These are phyloP conservation scores for Mobula hypostoma DNA, from an alignment of 2,113 vertebrate genomes.

Conservation along the genomic window DNA sequence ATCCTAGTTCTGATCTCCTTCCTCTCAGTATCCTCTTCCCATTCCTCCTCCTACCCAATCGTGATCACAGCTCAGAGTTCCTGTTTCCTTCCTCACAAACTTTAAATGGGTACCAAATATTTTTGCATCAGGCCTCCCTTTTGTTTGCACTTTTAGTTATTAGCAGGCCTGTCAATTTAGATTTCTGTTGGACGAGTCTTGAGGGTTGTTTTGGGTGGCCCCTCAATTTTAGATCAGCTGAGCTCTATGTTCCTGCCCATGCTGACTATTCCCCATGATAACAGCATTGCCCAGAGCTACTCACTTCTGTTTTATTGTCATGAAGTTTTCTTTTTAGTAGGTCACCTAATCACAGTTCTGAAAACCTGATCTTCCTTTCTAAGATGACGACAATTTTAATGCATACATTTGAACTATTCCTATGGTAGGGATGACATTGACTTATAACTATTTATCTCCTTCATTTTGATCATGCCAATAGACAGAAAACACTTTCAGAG, in stretches of 20 bases:
- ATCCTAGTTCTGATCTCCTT: no score
- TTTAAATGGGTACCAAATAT: not conserved
- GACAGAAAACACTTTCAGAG: not conserved
- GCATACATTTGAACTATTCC: not conserved
- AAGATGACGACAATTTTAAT: not conserved
- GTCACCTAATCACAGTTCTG: not conserved
- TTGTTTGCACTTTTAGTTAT: not conserved
- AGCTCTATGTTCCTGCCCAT: no score
- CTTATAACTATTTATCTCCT: not conserved
- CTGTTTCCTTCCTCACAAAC: not conserved
- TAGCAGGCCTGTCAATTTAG: not conserved
- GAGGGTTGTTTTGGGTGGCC: not conserved
- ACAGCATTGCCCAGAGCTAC: no score
- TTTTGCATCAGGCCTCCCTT: not conserved
- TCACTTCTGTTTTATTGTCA: no score
- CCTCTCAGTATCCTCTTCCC: no score
- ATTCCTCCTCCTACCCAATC: no score
- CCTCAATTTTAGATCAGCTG: no score
- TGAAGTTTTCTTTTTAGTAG: not conserved
- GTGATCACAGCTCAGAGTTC: no score
- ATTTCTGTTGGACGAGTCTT: not conserved
- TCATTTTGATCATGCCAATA: not conserved
- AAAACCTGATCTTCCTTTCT: not conserved
- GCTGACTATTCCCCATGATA: no score
- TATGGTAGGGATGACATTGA: not conserved